Evolutionary conservation across 2,113 vertebrate species (phyloP).

Genomic region (Scortum barcoo): DNA sequence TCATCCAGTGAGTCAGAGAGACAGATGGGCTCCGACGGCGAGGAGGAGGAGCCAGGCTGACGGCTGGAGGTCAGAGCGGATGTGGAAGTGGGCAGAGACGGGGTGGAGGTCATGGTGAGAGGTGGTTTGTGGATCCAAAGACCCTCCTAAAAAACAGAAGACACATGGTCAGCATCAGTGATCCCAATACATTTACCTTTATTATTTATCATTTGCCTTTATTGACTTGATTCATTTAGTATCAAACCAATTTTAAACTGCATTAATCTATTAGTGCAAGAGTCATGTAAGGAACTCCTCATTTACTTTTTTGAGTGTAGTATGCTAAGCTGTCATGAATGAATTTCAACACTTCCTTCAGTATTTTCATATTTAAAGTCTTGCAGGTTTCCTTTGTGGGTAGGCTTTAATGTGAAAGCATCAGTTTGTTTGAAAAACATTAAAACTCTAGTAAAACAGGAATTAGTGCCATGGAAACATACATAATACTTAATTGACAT

Average conservation of each 20-base stretch:
- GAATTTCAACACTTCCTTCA: background rate
- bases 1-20: constrained; percentile 96
- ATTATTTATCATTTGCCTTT: background rate
- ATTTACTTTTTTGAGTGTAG: background rate
- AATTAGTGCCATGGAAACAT: background rate
- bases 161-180: background rate
- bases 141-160: constrained; percentile 73
- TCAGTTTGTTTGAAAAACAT: too few species aligned
- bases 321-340: background rate
- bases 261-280: background rate
- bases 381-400: too few species aligned
- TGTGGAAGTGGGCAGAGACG: constrained; percentile 47
- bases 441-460: background rate
- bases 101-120: constrained; percentile 48
- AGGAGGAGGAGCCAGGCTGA: constrained; percentile 70
- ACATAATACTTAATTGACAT: background rate
- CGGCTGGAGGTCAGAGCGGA: constrained; percentile 54
- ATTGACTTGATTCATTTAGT: background rate
- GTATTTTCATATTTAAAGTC: too few species aligned
- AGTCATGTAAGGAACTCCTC: background rate
- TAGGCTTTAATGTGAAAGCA: too few species aligned
- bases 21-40: constrained; percentile 92
- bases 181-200: background rate
- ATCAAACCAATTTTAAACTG: background rate
- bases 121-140: constrained; percentile 76